Percentiles rank a stretch among this genome's conserved stretches.
These are phyloP conservation scores for Drosophila pectinifera DNA, from an alignment of 1,140 invertebrate genomes.

Conservation along the genomic window DNA sequence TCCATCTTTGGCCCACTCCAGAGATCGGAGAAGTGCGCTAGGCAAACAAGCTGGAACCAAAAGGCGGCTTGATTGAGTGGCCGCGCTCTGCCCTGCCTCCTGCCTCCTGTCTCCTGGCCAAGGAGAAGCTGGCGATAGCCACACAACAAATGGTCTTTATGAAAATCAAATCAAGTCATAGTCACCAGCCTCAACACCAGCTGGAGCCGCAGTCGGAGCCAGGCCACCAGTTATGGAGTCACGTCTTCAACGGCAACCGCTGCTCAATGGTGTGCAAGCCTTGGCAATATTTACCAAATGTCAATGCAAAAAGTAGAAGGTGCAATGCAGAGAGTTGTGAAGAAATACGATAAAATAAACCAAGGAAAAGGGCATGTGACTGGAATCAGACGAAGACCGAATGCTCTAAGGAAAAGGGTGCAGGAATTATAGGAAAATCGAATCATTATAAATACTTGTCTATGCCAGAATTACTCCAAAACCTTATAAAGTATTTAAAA, in stretches of 20 bases:
- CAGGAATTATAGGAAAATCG: neutral
- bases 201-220: slow-evolving; percentile 9
- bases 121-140: slow-evolving; percentile 36
- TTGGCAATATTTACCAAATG: slow-evolving; percentile 81
- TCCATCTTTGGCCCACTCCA: slow-evolving; percentile 25
- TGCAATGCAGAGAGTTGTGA: slow-evolving; percentile 60
- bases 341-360: slow-evolving; percentile 37
- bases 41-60: slow-evolving; percentile 71
- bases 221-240: slow-evolving; percentile 53
- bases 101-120: neutral
- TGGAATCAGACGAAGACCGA: slow-evolving; percentile 8
- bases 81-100: slow-evolving; percentile 40
- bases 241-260: slow-evolving; percentile 53
- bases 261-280: slow-evolving; percentile 57
- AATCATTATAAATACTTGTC: neutral
- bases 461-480: too few relatives aligned
- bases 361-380: slow-evolving; percentile 34
- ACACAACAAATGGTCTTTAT: slow-evolving; percentile 54
- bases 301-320: slow-evolving; percentile 76
- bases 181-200: slow-evolving; percentile 50
- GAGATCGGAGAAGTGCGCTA: slow-evolving; percentile 63
- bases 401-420: slow-evolving; percentile 42
- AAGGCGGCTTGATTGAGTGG: slow-evolving; percentile 78
- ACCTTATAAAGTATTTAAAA: too few relatives aligned
- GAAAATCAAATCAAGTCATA: slow-evolving; percentile 83